phyloP scores from a whole-genome alignment of 2,888 invertebrate genomes.

The Reticulitermes lucifugus region DNA sequence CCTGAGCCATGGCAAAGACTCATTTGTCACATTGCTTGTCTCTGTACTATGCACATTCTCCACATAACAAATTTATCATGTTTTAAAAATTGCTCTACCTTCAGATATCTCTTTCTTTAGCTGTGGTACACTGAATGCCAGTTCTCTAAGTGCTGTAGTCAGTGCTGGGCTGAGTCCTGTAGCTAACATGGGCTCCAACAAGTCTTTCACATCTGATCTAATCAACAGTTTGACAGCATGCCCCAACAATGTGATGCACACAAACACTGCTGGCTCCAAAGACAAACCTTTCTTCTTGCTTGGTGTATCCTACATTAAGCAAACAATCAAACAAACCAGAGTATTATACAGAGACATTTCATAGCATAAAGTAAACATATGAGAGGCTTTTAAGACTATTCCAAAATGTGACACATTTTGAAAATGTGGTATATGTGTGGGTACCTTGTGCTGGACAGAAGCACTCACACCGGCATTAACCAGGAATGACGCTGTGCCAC shows the following conservation, averaged over 20 bases:
- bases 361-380: no score
- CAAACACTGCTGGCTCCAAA: constrained; percentile 91
- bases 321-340: no score
- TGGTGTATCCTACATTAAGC: constrained; percentile 72
- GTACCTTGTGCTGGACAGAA: no score
- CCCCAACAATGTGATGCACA: constrained; percentile 91
- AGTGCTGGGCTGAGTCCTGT: constrained; percentile 91
- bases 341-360: no score
- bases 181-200: constrained; percentile 92
- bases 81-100: constrained; percentile 60
- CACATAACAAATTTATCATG: no score
- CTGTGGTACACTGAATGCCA: constrained; percentile 88
- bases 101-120: constrained; percentile 92
- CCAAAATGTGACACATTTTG: no score
- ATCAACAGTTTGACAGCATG: constrained; percentile 87
- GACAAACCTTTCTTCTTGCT: constrained; percentile 76
- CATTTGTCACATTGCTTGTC: not conserved
- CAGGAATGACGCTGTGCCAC: no score
- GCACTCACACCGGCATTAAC: no score
- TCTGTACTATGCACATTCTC: not conserved
- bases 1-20: not conserved
- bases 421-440: no score
- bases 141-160: constrained; percentile 90
- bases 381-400: no score
- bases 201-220: constrained; percentile 80